Percentiles rank a stretch among this genome's conserved stretches.
phyloP scores from a whole-genome alignment of 2,888 invertebrate genomes.

The Archaeoteleia sp. region DNA sequence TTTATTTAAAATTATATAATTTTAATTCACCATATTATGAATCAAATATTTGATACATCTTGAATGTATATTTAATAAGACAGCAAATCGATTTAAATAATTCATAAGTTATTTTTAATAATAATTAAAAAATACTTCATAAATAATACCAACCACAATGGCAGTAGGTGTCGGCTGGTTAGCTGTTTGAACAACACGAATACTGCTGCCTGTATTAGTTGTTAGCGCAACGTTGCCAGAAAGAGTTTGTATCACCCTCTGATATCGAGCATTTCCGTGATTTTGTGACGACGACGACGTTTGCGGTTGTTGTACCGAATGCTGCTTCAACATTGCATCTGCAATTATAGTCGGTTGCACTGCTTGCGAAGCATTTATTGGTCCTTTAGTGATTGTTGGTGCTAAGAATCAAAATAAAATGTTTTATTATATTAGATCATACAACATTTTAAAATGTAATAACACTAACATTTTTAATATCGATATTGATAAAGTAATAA shows the following conservation, averaged over 20 bases:
- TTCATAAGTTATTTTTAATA: neutral
- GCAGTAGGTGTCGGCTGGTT: conserved; percentile 67
- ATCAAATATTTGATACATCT: too few relatives aligned
- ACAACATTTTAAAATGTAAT: too few relatives aligned
- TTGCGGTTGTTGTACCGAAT: conserved; percentile 12
- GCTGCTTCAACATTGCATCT: conserved; percentile 30
- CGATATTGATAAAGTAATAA: too few relatives aligned
- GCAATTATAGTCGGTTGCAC: conserved; percentile 35
- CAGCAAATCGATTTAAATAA: too few relatives aligned
- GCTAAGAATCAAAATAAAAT: too few relatives aligned
- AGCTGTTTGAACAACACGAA: conserved; percentile 68
- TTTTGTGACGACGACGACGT: conserved; percentile 8
- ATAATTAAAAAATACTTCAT: conserved; percentile 7
- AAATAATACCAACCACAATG: conserved; percentile 63
- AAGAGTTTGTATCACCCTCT: conserved; percentile 67
- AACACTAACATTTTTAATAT: too few relatives aligned
- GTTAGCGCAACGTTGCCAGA: conserved; percentile 64
- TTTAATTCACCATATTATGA: too few relatives aligned
- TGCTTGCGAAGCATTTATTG: conserved; percentile 24
- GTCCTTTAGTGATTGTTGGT: conserved; percentile 13
- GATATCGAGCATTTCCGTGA: conserved; percentile 55
- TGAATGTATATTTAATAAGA: neutral
- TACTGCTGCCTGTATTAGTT: conserved; percentile 61
- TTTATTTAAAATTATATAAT: too few relatives aligned
- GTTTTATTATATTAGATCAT: too few relatives aligned